Percentiles rank a stretch among this genome's conserved stretches.
phyloP scores from a whole-genome alignment of 2,113 vertebrate species.

The Cnemophilus loriae region DNA sequence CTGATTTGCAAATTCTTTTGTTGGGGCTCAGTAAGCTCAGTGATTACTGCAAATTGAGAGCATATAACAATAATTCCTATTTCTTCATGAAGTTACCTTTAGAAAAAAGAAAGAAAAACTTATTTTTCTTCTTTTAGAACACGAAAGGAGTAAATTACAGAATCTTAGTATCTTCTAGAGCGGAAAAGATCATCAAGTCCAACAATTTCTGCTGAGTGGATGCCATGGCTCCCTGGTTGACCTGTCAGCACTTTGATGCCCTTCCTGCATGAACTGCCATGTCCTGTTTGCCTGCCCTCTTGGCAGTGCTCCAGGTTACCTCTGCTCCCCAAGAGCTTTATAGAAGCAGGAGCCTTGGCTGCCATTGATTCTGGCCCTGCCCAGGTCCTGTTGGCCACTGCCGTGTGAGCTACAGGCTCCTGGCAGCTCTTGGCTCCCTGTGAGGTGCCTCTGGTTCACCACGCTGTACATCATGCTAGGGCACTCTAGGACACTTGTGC shows the following conservation, averaged over 20 bases:
- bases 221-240: neutral
- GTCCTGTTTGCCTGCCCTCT: neutral
- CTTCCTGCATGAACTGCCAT: neutral
- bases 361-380: fast-evolving
- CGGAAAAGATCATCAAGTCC: neutral
- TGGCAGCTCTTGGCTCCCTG: neutral
- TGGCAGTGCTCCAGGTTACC: neutral
- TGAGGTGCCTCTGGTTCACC: fast-evolving
- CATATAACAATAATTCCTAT: neutral
- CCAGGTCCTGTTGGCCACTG: neutral
- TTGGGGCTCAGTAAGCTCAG: neutral
- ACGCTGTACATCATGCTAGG: fast-evolving
- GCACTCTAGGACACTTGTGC: neutral
- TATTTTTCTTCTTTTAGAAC: neutral
- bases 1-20: neutral
- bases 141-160: neutral
- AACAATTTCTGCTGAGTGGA: neutral
- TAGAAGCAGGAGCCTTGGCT: fast-evolving
- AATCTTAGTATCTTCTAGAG: neutral
- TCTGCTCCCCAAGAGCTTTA: neutral
- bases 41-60: neutral
- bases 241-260: neutral
- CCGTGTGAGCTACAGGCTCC: fast-evolving
- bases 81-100: neutral
- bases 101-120: neutral